Evolutionary conservation across 1,140 invertebrate species (phyloP), one percentile per base, ranked within the genome.

Genomic region (Tetragonula clypearis): DNA sequence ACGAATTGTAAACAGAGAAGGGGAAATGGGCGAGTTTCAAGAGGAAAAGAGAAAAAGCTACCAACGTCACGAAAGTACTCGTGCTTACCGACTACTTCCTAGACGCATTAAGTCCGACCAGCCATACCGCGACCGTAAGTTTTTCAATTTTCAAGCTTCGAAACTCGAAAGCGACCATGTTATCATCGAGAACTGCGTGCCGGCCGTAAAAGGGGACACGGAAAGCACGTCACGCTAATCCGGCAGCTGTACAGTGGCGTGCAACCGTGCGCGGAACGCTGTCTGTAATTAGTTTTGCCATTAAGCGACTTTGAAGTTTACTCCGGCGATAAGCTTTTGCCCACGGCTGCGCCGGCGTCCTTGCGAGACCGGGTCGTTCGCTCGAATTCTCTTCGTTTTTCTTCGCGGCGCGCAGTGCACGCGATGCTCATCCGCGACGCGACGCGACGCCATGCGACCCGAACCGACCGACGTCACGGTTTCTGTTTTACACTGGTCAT

Each of bases 251-350:
- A 84, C 78, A 81, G 80, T 82, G 66, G 3, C 68, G 62, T 62
- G 84, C 85, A 74, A 86, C 62, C 74, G 89, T 78, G 71, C 77
- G 72, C 72, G 56, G 73, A 88, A 90, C 92, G 88, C 86, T 69
- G 86, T 88, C 88, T 88, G 86, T 93, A 93, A 93, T 93, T 93
- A 93, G 91, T 91, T 88, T 89, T 85, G 87, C 90, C 88, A 90
- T 92, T 92, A 93, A 91, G 92, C 86, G 88, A 91, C 91, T 92
- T 90, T 76, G 88, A 92, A 92, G 90, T 92, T 92, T 90, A 78
- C 79, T 78, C 74, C 58, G 73, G 69, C 86, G 93, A 93, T 93
- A 92, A 93, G 87, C 83, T 60, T 77, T 49, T 15, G 74, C 83
- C 72, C 72, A 35, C 68, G 58, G 17, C 53, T 19, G 65, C 81